phyloP scores from a whole-genome alignment of 1,140 invertebrate species.

The Colletes latitarsis region DNA sequence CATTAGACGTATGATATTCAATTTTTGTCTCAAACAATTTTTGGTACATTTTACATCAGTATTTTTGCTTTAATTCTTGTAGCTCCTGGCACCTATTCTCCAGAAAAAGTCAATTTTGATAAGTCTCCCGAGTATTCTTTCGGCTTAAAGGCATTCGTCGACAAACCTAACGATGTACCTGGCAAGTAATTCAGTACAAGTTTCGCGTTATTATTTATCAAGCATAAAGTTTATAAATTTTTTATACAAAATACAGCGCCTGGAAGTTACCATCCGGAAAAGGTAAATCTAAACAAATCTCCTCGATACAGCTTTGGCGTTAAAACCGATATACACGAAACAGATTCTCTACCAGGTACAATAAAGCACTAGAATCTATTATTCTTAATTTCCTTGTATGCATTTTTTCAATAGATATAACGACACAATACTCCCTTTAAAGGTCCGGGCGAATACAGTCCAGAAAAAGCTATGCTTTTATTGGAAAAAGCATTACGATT shows the following conservation, averaged over 20 bases:
- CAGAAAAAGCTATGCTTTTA: conserved; percentile 84
- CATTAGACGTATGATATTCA: too few species aligned
- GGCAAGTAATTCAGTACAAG: conserved; percentile 67
- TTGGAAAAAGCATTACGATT: conserved; percentile 84
- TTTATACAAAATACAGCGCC: conserved; percentile 76
- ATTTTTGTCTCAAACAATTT: too few species aligned
- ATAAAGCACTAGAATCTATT: neutral
- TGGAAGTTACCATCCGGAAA: conserved; percentile 83
- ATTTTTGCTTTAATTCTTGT: conserved; percentile 24
- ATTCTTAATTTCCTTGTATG: neutral
- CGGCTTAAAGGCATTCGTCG: conserved; percentile 81
- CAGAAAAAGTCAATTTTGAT: conserved; percentile 85
- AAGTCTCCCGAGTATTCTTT: conserved; percentile 84
- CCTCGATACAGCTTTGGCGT: conserved; percentile 84
- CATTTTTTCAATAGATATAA: conserved; percentile 9
- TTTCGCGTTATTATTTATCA: neutral
- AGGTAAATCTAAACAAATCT: conserved; percentile 84
- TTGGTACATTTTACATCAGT: neutral
- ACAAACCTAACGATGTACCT: conserved; percentile 81
- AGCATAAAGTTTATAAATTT: neutral
- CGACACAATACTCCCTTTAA: conserved; percentile 46
- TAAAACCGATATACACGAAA: conserved; percentile 76
- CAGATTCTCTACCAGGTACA: conserved; percentile 28
- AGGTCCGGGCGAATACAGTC: conserved; percentile 83
- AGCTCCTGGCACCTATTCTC: conserved; percentile 32